These are phyloP conservation scores for Knipowitschia caucasica DNA, from an alignment of 2,797 vertebrate species.

Conservation along the genomic window DNA sequence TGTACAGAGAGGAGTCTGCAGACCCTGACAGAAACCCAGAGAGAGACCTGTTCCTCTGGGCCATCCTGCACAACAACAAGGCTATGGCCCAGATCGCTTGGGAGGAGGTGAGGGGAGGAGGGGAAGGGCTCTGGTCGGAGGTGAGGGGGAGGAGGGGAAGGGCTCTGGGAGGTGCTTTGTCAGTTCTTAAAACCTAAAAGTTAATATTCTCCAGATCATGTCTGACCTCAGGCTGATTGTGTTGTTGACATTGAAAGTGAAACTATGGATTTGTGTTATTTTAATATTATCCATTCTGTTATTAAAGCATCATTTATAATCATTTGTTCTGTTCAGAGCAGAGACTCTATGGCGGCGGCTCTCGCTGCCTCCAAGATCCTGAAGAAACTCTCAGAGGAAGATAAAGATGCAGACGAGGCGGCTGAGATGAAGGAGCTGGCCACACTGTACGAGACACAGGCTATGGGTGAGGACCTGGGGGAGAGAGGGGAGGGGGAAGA, in stretches of 20 bases:
- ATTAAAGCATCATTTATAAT: no score
- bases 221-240: no score
- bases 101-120: slow-evolving; percentile 94
- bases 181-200: no score
- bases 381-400: slow-evolving; percentile 84
- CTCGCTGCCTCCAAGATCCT: slow-evolving; percentile 92
- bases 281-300: no score
- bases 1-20: not conserved
- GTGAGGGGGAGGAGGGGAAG: no score
- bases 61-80: slow-evolving; percentile 84
- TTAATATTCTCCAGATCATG: no score
- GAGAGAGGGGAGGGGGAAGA: no score
- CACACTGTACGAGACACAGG: slow-evolving; percentile 81
- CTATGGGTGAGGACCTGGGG: slow-evolving; percentile 82
- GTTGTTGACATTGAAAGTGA: no score
- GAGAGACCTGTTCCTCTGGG: slow-evolving; percentile 93
- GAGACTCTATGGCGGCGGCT: slow-evolving; percentile 83
- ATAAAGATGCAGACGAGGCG: slow-evolving; percentile 80
- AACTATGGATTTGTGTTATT: no score
- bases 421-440: slow-evolving; percentile 82
- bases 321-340: no score
- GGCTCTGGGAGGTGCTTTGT: no score
- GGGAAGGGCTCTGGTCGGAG: no score
- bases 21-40: slow-evolving; percentile 64
- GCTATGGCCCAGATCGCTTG: slow-evolving; percentile 89